Conservation (phyloP, 1,140 invertebrate species). For the Solenopsis fugax region DNA sequence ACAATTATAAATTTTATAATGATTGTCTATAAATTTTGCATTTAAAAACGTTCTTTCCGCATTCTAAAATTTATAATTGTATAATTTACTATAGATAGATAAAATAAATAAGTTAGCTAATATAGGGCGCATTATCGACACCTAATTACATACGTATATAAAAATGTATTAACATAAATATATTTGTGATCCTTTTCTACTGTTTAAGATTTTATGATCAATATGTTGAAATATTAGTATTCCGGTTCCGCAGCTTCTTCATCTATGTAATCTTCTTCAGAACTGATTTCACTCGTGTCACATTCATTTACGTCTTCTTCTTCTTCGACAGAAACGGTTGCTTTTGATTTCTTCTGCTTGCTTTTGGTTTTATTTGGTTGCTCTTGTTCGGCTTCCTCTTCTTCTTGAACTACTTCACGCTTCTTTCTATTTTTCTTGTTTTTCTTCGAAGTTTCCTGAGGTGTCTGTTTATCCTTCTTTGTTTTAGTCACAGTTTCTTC, state of each 20-base stretch:
- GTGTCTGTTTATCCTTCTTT: background rate
- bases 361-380: background rate
- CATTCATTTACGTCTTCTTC: background rate
- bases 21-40: no score
- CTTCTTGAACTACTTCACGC: background rate
- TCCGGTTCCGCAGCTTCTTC: background rate
- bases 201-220: background rate
- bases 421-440: slow-evolving; percentile 56
- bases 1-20: background rate
- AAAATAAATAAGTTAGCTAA: slow-evolving; percentile 34
- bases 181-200: background rate
- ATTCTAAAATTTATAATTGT: background rate
- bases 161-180: background rate
- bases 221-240: slow-evolving; percentile 9
- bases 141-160: background rate
- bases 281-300: background rate
- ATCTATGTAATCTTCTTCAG: background rate
- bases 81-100: slow-evolving; percentile 37
- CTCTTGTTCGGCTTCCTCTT: slow-evolving; percentile 7
- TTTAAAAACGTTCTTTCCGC: no score
- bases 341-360: no score
- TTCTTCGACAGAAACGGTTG: background rate
- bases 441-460: background rate
- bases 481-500: background rate
- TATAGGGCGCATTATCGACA: background rate